Evolutionary conservation across 1,140 invertebrate genomes (phyloP).

Genomic region (Cotesia typhae): DNA sequence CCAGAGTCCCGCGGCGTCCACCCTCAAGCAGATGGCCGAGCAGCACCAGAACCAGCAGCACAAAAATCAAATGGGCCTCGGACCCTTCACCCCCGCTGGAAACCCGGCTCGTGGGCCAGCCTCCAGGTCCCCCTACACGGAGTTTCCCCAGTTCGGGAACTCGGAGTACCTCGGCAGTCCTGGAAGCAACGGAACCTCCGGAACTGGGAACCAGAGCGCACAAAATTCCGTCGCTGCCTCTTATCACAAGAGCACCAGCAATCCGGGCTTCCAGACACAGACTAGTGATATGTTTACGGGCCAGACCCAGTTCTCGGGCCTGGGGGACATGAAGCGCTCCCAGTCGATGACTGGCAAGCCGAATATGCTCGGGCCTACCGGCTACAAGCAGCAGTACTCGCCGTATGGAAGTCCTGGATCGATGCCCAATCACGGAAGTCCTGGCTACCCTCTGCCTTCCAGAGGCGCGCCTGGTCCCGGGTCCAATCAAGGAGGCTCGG

Average conservation of each 20-base stretch:
- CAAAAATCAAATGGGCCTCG: conserved; percentile 71
- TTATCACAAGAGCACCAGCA: conserved; percentile 65
- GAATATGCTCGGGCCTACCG: conserved; percentile 55
- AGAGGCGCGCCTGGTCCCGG: conserved; percentile 58
- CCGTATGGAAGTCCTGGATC: conserved; percentile 73
- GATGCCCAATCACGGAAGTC: conserved; percentile 70
- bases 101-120: conserved; percentile 57
- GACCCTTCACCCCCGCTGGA: conserved; percentile 57
- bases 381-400: conserved; percentile 73
- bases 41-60: conserved; percentile 96
- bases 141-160: conserved; percentile 63
- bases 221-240: conserved; percentile 38
- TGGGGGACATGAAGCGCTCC: conserved; percentile 66
- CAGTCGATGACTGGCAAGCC: conserved; percentile 57
- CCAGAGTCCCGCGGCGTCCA: conserved; percentile 86
- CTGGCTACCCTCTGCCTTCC: conserved; percentile 70
- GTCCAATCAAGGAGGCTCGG: conserved; percentile 54
- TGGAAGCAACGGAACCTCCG: conserved; percentile 53
- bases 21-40: conserved; percentile 94
- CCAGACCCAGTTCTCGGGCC: conserved; percentile 52
- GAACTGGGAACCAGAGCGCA: conserved; percentile 49
- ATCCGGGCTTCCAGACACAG: conserved; percentile 54
- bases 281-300: conserved; percentile 59
- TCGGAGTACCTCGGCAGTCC: conserved; percentile 64
- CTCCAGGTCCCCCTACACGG: conserved; percentile 65